These are phyloP conservation scores for Calliopum simillimum DNA, from an alignment of 2,888 invertebrate species.

Conservation along the genomic window DNA sequence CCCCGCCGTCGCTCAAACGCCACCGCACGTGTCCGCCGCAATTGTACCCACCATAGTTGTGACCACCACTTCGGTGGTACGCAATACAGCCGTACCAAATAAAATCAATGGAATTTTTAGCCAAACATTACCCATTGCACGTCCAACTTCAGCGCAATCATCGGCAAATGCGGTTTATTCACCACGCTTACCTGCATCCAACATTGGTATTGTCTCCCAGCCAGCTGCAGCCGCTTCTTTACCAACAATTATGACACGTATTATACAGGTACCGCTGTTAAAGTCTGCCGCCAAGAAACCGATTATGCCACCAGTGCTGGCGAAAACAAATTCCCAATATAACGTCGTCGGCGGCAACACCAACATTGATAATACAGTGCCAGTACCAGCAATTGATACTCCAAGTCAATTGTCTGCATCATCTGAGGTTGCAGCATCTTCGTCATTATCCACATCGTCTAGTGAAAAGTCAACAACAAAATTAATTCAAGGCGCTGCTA, in stretches of 20 bases:
- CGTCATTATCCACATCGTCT: background rate
- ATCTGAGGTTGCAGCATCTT: background rate
- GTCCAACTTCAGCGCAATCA: slow-evolving; percentile 38
- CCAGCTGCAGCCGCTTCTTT: slow-evolving; percentile 38
- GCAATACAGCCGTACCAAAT: background rate
- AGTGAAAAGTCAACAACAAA: slow-evolving; percentile 1
- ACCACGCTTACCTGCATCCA: slow-evolving; percentile 39
- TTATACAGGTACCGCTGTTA: slow-evolving; percentile 62
- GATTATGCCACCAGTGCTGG: slow-evolving; percentile 67
- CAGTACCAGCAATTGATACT: slow-evolving; percentile 47
- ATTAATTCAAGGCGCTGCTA: slow-evolving; percentile 15
- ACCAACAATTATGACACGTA: slow-evolving; percentile 58
- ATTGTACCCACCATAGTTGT: slow-evolving; percentile 46
- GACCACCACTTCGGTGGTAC: slow-evolving; percentile 40
- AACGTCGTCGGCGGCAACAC: background rate
- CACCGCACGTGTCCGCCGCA: slow-evolving; percentile 19
- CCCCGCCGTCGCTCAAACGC: background rate
- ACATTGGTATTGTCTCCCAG: slow-evolving; percentile 33
- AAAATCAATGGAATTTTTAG: slow-evolving; percentile 33
- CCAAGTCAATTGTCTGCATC: background rate
- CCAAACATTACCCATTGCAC: slow-evolving; percentile 39
- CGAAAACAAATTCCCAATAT: slow-evolving; percentile 55
- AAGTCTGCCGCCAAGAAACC: slow-evolving; percentile 71
- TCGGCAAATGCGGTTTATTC: slow-evolving; percentile 40
- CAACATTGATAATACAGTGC: slow-evolving; percentile 42